These are phyloP conservation scores for Drosophila robusta DNA, from an alignment of 2,888 invertebrate species.

Conservation along the genomic window DNA sequence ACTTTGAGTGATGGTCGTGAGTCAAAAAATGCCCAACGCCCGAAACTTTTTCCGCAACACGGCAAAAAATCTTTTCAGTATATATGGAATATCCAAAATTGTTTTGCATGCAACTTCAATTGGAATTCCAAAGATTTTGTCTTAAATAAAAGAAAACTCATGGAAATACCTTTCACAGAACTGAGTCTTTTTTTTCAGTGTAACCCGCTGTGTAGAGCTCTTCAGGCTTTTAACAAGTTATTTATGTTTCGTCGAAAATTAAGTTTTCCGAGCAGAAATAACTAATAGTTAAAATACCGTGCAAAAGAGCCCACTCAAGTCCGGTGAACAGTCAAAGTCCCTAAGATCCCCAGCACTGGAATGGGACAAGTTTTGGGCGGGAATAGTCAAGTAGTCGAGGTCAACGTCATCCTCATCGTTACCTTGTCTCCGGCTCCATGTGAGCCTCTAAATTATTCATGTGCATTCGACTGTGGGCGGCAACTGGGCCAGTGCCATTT, in stretches of 20 bases:
- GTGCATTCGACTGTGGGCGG: slow-evolving; percentile 41
- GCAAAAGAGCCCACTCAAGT: slow-evolving; percentile 23
- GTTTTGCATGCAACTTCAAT: not conserved
- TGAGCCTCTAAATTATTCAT: slow-evolving; percentile 64
- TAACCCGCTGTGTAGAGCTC: not conserved
- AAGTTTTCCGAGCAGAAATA: slow-evolving; percentile 34
- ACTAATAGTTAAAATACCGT: slow-evolving; percentile 44
- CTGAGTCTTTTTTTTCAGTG: slow-evolving; percentile 6
- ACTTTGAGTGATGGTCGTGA: not conserved
- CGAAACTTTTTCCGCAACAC: not conserved
- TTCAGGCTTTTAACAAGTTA: slow-evolving; percentile 31
- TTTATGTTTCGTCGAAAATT: slow-evolving; percentile 40
- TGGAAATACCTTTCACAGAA: not conserved
- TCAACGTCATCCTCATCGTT: slow-evolving; percentile 19
- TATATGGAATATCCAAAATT: not conserved
- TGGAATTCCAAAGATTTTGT: no score
- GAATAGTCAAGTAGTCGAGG: slow-evolving; percentile 27
- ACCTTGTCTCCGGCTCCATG: slow-evolving; percentile 32
- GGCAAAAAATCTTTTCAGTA: not conserved
- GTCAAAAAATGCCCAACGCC: not conserved
- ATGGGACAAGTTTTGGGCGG: slow-evolving; percentile 5
- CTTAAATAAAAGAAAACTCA: no score
- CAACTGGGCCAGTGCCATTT: slow-evolving; percentile 38
- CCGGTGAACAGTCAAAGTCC: slow-evolving; percentile 26
- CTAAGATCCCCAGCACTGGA: slow-evolving; percentile 19